Evolutionary conservation across 1,140 invertebrate species (phyloP), one percentile per base, ranked within the genome.

Genomic region (Drusus annulatus): DNA sequence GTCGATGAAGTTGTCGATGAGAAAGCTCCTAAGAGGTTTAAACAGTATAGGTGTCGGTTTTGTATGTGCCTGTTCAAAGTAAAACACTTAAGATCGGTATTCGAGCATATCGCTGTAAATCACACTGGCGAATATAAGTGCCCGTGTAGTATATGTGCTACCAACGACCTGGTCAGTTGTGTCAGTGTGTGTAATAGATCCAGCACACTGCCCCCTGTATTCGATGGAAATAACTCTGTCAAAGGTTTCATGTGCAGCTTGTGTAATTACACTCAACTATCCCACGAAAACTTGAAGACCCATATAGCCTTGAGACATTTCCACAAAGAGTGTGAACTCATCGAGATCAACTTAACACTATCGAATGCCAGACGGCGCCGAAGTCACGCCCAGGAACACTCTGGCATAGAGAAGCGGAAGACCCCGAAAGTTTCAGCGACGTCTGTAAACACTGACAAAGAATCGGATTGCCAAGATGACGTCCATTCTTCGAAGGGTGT

Each of bases 101-200:
- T 92, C 84, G 93, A 94, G 84, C 94, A 95, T 83, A 83, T 90
- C 31, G 90, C 93, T 16, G 92, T 91, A n/a, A 90, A 87, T 63
- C 94, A 95, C 78, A 95, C 94, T 0, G 94, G 94, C 0, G 94
- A 95, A 86, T 94, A 93, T 84, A 89, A 93, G 69, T 91, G 91
- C 78, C 84, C 85, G 3, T 95, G 94, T 86, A 87, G 87, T 7
- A 85, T 89, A 50, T 95, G 94, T 83, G 51, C 21, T 23, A 28
- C 13, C 65, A 25, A 73, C 7, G 52, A 62, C 6, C 16, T 50
- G 13, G 7, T 17, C 3, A n/a, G 21, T 8, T 73, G 68, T 45
- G 45, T 51, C 8, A 62, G 60, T 50, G 19, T 60, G 10, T 79
- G 78, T 50, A 79, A 73, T 51, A 79, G 74, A 28, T 78, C 63